phyloP scores from a whole-genome alignment of 2,797 vertebrate genomes.

The Epinephelus coioides region DNA sequence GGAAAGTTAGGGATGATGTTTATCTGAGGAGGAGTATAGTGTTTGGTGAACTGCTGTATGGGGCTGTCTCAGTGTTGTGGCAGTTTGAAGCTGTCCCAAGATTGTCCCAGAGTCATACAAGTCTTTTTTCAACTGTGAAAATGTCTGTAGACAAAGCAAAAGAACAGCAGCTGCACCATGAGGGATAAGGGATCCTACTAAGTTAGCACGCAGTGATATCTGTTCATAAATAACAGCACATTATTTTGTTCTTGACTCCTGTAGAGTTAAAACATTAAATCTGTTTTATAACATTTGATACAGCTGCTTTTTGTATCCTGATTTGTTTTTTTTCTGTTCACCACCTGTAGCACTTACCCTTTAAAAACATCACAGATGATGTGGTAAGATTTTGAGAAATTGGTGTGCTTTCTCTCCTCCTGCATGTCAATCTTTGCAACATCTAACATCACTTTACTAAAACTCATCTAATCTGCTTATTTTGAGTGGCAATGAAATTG shows the following conservation, averaged over 20 bases:
- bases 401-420: background rate
- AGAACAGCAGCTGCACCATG: no score
- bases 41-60: no score
- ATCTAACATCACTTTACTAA: constrained; percentile 44
- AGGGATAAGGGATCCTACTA: no score
- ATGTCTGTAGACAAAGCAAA: no score
- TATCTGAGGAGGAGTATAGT: no score
- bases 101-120: no score
- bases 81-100: no score
- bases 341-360: constrained; percentile 92
- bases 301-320: constrained; percentile 41
- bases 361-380: constrained; percentile 97
- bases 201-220: background rate
- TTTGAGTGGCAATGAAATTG: constrained; percentile 32
- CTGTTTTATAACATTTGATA: background rate
- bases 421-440: constrained; percentile 18
- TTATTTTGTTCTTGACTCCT: background rate
- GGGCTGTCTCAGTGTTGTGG: no score
- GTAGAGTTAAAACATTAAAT: background rate
- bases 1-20: no score
- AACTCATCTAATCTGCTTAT: constrained; percentile 11
- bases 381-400: constrained; percentile 89
- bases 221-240: background rate
- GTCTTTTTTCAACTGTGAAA: no score
- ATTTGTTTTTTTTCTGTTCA: constrained; percentile 74